Evolutionary conservation across 2,888 invertebrate genomes (phyloP).

Genomic region (Camptogramma bilineatum): DNA sequence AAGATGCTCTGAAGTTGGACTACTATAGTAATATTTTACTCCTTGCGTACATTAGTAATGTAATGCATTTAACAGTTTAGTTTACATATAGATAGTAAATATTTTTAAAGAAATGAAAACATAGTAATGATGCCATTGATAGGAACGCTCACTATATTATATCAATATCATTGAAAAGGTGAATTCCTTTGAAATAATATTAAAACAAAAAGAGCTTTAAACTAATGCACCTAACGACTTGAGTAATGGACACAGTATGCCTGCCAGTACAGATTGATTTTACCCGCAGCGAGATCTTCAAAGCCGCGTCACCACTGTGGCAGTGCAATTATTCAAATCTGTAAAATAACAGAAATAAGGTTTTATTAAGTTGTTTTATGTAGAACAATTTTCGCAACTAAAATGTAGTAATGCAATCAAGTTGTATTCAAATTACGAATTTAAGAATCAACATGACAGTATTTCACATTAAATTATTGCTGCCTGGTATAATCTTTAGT

Average conservation of each 20-base stretch:
- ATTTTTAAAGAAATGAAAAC: conserved; percentile 24
- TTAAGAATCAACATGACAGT: no score
- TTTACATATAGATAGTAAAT: conserved; percentile 5
- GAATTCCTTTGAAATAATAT: conserved; percentile 25
- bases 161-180: conserved; percentile 26
- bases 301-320: conserved; percentile 70
- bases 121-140: conserved; percentile 21
- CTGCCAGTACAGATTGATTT: conserved; percentile 75
- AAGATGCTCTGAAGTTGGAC: conserved; percentile 21
- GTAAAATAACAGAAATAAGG: conserved; percentile 41
- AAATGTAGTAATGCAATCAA: no score
- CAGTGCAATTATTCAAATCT: conserved; percentile 71
- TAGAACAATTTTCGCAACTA: no score
- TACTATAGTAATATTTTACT: conserved; percentile 14
- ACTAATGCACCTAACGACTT: conserved; percentile 79
- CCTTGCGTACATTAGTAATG: conserved; percentile 11
- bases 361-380: no score
- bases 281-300: conserved; percentile 78
- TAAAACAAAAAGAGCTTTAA: conserved; percentile 55
- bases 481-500: no score
- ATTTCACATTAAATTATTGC: no score
- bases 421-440: no score
- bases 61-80: conserved; percentile 14
- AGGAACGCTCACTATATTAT: conserved; percentile 27
- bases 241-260: conserved; percentile 72